Percentiles rank a stretch among this genome's conserved stretches.
phyloP scores from a whole-genome alignment of 1,140 invertebrate genomes.

The Reticulitermes speratus region DNA sequence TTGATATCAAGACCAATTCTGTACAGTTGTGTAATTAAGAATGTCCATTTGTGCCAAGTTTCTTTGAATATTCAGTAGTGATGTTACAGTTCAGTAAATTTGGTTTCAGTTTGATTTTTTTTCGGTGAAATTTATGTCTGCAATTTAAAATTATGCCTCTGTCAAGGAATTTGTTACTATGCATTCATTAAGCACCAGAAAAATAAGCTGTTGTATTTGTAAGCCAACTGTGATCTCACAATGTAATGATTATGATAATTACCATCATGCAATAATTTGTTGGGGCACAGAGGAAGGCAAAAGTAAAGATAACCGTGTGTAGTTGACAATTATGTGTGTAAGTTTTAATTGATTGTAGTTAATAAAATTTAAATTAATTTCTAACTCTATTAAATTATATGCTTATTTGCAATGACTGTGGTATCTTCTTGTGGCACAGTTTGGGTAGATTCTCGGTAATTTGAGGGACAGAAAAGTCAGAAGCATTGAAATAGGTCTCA shows the following conservation, averaged over 20 bases:
- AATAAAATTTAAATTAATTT: not conserved
- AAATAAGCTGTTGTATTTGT: not conserved
- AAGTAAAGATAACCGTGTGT: constrained; percentile 3
- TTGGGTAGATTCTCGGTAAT: not conserved
- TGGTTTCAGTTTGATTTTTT: no score
- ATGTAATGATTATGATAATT: constrained; percentile 9
- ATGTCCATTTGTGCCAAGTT: constrained; percentile 1
- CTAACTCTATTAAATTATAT: constrained; percentile 3
- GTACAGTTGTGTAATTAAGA: not conserved
- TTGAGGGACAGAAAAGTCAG: not conserved
- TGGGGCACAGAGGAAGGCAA: not conserved
- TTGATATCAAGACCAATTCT: not conserved
- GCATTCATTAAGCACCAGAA: not conserved
- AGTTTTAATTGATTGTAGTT: constrained; percentile 4
- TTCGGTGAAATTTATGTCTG: not conserved
- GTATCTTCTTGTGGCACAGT: not conserved
- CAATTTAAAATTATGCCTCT: not conserved
- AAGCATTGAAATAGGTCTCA: not conserved
- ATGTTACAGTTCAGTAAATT: not conserved
- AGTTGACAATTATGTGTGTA: not conserved
- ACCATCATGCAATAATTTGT: constrained; percentile 16
- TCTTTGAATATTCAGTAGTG: constrained; percentile 2
- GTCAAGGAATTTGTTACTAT: not conserved
- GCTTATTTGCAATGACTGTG: not conserved
- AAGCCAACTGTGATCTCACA: constrained; percentile 1